Conservation (phyloP, 1,140 invertebrate species). For the Drosophila albomicans region DNA sequence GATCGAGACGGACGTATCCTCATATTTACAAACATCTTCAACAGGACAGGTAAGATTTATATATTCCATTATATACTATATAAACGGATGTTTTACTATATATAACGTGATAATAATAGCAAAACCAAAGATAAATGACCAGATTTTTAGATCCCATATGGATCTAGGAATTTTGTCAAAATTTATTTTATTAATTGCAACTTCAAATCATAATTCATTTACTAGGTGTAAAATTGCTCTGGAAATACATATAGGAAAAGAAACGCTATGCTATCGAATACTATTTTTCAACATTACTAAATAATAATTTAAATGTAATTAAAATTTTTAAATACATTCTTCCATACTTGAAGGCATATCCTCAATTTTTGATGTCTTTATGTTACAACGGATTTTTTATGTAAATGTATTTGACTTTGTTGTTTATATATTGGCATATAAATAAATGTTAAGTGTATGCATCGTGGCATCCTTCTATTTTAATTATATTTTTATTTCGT, state of each 20-base stretch:
- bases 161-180: not conserved
- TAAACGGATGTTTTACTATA: not conserved
- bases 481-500: not conserved
- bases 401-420: conserved; percentile 17
- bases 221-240: conserved; percentile 59
- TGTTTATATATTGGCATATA: not conserved
- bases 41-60: conserved; percentile 90
- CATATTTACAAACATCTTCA: conserved; percentile 92
- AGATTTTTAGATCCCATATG: not conserved
- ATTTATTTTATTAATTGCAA: conserved; percentile 1
- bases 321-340: conserved; percentile 26
- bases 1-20: conserved; percentile 93
- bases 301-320: conserved; percentile 56
- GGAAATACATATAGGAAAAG: conserved; percentile 52
- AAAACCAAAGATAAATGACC: not conserved
- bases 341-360: conserved; percentile 33
- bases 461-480: not conserved
- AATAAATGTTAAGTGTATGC: not conserved
- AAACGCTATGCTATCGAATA: conserved; percentile 19
- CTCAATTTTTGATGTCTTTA: conserved; percentile 46
- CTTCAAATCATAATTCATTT: conserved; percentile 10
- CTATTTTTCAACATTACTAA: conserved; percentile 43
- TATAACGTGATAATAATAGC: not conserved
- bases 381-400: conserved; percentile 37
- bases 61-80: not conserved